Evolutionary conservation across 2,113 vertebrate species (phyloP).

Genomic region (Anas platyrhynchos): DNA sequence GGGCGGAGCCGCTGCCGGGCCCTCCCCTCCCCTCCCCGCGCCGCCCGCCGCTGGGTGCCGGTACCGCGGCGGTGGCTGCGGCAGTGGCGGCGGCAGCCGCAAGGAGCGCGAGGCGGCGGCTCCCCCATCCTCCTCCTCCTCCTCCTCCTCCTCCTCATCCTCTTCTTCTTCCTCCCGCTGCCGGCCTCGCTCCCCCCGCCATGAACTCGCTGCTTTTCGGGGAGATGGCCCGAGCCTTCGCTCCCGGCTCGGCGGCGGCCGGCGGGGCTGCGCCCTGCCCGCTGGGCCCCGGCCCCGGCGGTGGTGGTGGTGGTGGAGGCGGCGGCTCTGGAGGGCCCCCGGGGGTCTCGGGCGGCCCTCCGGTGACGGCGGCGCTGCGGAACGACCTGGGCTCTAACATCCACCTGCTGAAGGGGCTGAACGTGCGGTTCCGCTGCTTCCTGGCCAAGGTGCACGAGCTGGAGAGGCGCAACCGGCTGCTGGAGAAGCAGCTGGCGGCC

Average conservation of each 20-base stretch:
- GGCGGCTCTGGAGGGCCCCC: slow-evolving; percentile 39
- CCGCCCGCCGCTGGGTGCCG: not conserved
- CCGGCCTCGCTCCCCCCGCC: slow-evolving; percentile 36
- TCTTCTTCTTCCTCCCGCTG: not conserved
- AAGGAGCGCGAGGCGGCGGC: not conserved
- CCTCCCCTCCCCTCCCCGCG: no score
- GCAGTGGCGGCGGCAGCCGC: not conserved
- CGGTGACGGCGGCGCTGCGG: slow-evolving; percentile 91
- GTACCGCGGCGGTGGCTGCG: not conserved
- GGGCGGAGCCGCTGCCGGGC: slow-evolving; percentile 13
- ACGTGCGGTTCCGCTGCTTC: slow-evolving; percentile 95
- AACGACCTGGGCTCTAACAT: slow-evolving; percentile 98
- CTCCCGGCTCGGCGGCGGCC: slow-evolving; percentile 33
- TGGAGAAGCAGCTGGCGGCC: slow-evolving; percentile 94
- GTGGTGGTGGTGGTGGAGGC: slow-evolving; percentile 11
- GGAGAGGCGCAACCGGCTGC: slow-evolving; percentile 92
- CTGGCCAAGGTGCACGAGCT: slow-evolving; percentile 96
- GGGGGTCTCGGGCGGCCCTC: slow-evolving; percentile 68
- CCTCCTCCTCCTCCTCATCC: no score
- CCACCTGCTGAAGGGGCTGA: slow-evolving; percentile 93
- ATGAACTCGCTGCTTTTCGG: slow-evolving; percentile 86
- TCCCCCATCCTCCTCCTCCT: no score
- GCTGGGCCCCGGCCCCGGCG: slow-evolving; percentile 1
- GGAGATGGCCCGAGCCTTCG: slow-evolving; percentile 74
- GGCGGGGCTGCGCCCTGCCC: not conserved